Percentiles rank a stretch among this genome's conserved stretches.
These are phyloP conservation scores for Danio kyathit DNA, from an alignment of 2,797 vertebrate genomes.

Conservation along the genomic window DNA sequence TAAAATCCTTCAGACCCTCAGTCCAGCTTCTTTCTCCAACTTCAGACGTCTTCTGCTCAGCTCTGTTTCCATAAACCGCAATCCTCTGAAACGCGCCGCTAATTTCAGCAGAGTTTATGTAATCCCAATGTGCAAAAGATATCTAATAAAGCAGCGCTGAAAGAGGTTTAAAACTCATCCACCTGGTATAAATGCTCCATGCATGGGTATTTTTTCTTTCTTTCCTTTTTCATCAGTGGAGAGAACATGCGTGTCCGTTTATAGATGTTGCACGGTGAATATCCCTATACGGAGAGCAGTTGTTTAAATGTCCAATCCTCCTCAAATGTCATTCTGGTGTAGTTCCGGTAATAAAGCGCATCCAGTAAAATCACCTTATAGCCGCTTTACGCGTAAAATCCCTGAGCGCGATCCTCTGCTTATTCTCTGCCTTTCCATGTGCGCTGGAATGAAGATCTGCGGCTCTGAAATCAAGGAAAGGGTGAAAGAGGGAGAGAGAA, in stretches of 20 bases:
- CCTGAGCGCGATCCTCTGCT: slow-evolving; percentile 76
- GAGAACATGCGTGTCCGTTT: slow-evolving; percentile 31
- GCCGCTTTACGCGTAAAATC: slow-evolving; percentile 66
- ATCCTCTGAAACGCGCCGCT: background rate
- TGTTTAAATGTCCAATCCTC: slow-evolving; percentile 56
- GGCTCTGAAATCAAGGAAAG: slow-evolving; percentile 65
- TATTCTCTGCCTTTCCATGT: slow-evolving; percentile 71
- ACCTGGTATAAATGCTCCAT: slow-evolving; percentile 6
- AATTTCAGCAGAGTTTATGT: slow-evolving; percentile 16
- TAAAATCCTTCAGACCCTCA: slow-evolving; percentile 74
- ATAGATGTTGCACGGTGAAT: slow-evolving; percentile 37
- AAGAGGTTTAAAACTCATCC: slow-evolving; percentile 20
- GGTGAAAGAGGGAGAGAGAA: slow-evolving; percentile 58
- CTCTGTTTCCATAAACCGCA: slow-evolving; percentile 72
- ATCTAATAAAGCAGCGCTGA: slow-evolving; percentile 4
- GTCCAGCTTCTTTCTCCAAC: slow-evolving; percentile 65
- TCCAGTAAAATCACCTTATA: slow-evolving; percentile 61
- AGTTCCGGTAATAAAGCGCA: slow-evolving; percentile 65
- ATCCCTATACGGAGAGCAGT: slow-evolving; percentile 66
- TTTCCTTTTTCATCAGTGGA: slow-evolving; percentile 6
- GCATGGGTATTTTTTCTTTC: background rate
- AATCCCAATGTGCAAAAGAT: slow-evolving; percentile 31
- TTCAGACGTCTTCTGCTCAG: slow-evolving; percentile 69
- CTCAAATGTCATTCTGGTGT: slow-evolving; percentile 65
- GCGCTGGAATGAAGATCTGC: slow-evolving; percentile 76